Evolutionary conservation across 2,113 vertebrate species (phyloP), one percentile per base, ranked within the genome.

Genomic region (Erpornis zantholeuca): DNA sequence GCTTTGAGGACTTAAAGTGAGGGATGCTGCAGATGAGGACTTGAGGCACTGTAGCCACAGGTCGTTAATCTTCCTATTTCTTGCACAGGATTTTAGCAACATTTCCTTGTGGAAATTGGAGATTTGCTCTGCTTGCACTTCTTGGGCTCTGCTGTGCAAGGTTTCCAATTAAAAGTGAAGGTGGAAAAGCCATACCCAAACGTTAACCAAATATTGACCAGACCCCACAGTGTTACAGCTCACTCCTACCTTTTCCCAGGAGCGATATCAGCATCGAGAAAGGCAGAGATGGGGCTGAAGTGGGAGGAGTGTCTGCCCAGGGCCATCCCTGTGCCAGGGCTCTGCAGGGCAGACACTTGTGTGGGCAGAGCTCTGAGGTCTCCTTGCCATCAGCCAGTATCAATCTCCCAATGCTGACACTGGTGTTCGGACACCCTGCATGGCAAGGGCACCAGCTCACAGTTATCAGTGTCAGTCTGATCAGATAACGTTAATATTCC

Each of bases 201-300:
- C 1, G 8, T 20, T 18, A 13, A 23, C 8, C 56, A 36, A 57
- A 68, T 10, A 36, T 7, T 53, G 45, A 10, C 27, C 45, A 45
- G 7, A 60, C 9, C 31, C 18, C 19, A 23, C 35, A 21, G 56
- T 35, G 21, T 23, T 38, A 6, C 47, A 71, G 10, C 3, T 2
- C 20, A 8, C 20, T 9, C 4, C 7, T 15, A 19, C 50, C 27
- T 69, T 44, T 33, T 29, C 44, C n/a, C 21, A 5, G 77, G 44
- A 35, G 23, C 3, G 1, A 3, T 3, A 4, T 21, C 53, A 33
- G 22, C 7, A 27, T 1, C 1, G 8, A 50, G 49, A 78, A 38
- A 70, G 56, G 11, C 64, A 29, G 52, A 42, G 52, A 10, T 2
- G 49, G 42, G 72, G 33, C 42, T 69, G 49, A 22, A 40, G 42